phyloP scores from a whole-genome alignment of 2,113 vertebrate species.

The Leptodactylus fuscus region DNA sequence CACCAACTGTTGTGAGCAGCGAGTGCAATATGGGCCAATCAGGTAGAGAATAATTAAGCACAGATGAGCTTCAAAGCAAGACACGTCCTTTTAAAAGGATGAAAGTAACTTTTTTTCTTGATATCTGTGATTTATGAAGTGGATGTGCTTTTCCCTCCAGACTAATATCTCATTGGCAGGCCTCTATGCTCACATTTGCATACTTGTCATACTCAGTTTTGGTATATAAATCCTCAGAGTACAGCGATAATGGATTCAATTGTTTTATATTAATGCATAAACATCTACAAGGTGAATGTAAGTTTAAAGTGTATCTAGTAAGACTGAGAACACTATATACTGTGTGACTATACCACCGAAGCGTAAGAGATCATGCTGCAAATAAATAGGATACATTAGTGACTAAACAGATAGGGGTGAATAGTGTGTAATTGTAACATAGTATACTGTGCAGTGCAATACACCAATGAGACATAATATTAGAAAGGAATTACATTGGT shows the following conservation, averaged over 20 bases:
- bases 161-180: slow-evolving; percentile 33
- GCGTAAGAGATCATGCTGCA: not conserved
- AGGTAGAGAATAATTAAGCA: slow-evolving; percentile 48
- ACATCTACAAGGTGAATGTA: slow-evolving; percentile 4
- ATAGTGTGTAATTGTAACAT: not conserved
- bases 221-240: not conserved
- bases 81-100: slow-evolving; percentile 42
- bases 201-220: slow-evolving; percentile 10
- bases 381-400: not conserved
- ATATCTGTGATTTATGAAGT: slow-evolving; percentile 46
- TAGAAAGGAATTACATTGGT: too few species aligned
- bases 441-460: too few species aligned
- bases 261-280: slow-evolving; percentile 10
- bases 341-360: not conserved
- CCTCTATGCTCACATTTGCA: slow-evolving; percentile 5
- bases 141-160: slow-evolving; percentile 29
- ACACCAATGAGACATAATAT: too few species aligned
- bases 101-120: slow-evolving; percentile 45
- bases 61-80: slow-evolving; percentile 45
- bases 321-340: not conserved
- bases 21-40: slow-evolving; percentile 46
- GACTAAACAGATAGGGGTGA: not conserved
- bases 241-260: not conserved
- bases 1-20: slow-evolving; percentile 45
- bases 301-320: not conserved